Evolutionary conservation across 1,140 invertebrate species (phyloP).

Genomic region (Onthophagus taurus): DNA sequence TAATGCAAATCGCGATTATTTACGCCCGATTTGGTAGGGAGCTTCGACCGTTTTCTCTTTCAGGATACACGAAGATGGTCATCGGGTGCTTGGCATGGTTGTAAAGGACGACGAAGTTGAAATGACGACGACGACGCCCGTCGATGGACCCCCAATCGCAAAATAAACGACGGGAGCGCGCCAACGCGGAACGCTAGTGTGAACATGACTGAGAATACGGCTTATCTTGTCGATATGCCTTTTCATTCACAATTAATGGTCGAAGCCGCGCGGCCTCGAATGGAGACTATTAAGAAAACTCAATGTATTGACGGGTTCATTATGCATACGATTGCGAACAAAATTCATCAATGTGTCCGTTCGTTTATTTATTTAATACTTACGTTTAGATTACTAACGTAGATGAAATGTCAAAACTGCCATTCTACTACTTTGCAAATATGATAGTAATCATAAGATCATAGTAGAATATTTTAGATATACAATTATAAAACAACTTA

Average conservation of each 20-base stretch:
- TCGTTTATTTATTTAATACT: no score
- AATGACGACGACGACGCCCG: no score
- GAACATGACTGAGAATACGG: slow-evolving; percentile 9
- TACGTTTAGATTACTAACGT: no score
- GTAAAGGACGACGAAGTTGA: background rate
- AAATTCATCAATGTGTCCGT: slow-evolving; percentile 15
- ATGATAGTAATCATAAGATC: no score
- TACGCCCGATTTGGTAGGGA: slow-evolving; percentile 9
- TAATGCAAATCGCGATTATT: slow-evolving; percentile 13
- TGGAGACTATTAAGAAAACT: slow-evolving; percentile 10
- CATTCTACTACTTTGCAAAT: no score
- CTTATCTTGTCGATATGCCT: slow-evolving; percentile 11
- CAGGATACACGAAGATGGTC: no score
- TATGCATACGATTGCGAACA: slow-evolving; percentile 13
- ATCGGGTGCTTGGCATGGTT: background rate
- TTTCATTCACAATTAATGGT: slow-evolving; percentile 15
- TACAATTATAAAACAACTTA: no score
- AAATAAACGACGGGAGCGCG: slow-evolving; percentile 4
- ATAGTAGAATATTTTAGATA: no score
- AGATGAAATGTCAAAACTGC: no score
- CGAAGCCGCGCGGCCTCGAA: background rate
- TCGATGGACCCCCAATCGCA: no score
- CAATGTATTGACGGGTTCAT: slow-evolving; percentile 14
- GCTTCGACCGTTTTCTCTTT: no score
- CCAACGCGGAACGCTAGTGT: slow-evolving; percentile 7